Evolutionary conservation across 2,113 vertebrate species (phyloP), one percentile per base, ranked within the genome.

Genomic region (Romanogobio albipinnatus): DNA sequence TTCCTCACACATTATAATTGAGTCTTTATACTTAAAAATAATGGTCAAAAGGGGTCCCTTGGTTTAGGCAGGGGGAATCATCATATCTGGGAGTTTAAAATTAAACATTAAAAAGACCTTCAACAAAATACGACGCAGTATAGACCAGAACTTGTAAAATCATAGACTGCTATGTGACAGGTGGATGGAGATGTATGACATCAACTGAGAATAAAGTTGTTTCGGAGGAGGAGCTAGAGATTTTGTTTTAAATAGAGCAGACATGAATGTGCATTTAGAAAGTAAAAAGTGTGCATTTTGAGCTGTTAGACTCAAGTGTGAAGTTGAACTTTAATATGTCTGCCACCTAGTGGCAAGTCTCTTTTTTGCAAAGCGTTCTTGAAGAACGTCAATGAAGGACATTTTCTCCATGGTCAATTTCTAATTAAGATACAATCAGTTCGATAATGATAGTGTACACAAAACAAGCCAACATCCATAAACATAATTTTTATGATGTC

Each of bases 301-400:
- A 39, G 17, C 17, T 19, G 53, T 9, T 22, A 3, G 53, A 66
- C 78, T 81, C 6, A 6, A 29, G 13, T 36, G 24, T 33, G 33
- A 76, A 79, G 49, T 58, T 82, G 79, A 29, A 76, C 59, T 68
- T 83, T 81, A 77, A 81, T 84, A 76, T 39, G 70, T 81, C 80
- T 73, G 82, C 79, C 86, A 80, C 76, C 86, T 88, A 86, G 84
- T 84, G 86, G 86, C n/a, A 80, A 74, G 51, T 14, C 47, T 4
- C 17, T 59, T 56, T 36, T 76, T 76, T 58, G 24, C 83, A 70
- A 76, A 83, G 14, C 15, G n/a, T 22, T 29, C 29, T 66, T 68
- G 59, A 51, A 49, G 58, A 43, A 79, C 62, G 1, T 66, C 26
- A 82, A 36, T 68, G 58, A 62, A 86, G 79, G 24, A 51, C 26